Conservation (phyloP, 2,113 vertebrate genomes). For the Scophthalmus maximus region DNA sequence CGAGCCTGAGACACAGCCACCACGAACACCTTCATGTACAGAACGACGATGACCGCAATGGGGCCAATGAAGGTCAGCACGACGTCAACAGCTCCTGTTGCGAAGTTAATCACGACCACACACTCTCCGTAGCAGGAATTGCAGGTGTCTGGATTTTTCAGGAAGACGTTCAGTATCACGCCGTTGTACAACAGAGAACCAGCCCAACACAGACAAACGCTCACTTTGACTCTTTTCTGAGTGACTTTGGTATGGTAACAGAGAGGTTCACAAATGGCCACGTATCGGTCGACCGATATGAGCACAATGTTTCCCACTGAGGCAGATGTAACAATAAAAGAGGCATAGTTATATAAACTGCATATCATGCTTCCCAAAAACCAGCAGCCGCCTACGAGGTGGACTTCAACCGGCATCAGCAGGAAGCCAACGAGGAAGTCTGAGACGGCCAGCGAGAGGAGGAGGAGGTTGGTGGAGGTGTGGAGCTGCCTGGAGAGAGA, state of each 20-base stretch:
- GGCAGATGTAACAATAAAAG: background rate
- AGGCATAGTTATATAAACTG: background rate
- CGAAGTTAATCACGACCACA: accelerated
- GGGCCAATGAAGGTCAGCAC: slow-evolving; percentile 45
- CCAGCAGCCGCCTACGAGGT: slow-evolving; percentile 52
- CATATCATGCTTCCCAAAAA: slow-evolving; percentile 56
- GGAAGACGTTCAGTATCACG: accelerated
- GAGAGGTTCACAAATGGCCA: slow-evolving; percentile 63
- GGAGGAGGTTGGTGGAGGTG: slow-evolving; percentile 70
- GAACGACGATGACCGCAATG: slow-evolving; percentile 16
- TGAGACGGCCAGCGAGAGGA: slow-evolving; percentile 73
- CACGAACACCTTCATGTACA: slow-evolving; percentile 54
- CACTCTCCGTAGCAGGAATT: slow-evolving; percentile 22
- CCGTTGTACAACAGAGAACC: background rate
- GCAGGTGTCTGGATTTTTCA: accelerated
- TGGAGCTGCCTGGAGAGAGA: slow-evolving; percentile 70
- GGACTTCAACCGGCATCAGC: slow-evolving; percentile 82
- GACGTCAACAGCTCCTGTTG: slow-evolving; percentile 13
- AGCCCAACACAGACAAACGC: slow-evolving; percentile 45
- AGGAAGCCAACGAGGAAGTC: slow-evolving; percentile 71
- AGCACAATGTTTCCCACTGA: slow-evolving; percentile 61
- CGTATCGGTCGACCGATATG: slow-evolving; percentile 62
- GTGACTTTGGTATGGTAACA: slow-evolving; percentile 57
- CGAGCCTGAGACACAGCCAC: slow-evolving; percentile 62
- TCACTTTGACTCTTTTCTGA: background rate